A percentile compares a stretch with the other conserved stretches of the same genome.
These are phyloP conservation scores for Garrulus glandarius DNA, from an alignment of 2,797 vertebrate genomes.

Conservation along the genomic window DNA sequence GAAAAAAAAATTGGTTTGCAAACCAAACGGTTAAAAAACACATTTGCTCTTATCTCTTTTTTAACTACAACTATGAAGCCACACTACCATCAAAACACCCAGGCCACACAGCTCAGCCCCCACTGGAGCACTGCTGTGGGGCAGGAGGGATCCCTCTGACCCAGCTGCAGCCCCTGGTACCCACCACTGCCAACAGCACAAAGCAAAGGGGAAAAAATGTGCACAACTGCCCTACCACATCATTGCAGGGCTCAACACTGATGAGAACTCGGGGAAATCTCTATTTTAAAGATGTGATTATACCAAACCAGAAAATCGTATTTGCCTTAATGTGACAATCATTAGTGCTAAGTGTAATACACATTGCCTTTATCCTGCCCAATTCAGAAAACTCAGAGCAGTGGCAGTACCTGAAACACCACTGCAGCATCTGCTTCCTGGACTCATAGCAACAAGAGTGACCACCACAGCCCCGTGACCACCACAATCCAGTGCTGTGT, in stretches of 20 bases:
- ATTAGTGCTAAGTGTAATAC: not conserved
- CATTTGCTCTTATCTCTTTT: not conserved
- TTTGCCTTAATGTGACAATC: not conserved
- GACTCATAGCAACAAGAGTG: not conserved
- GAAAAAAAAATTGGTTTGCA: not conserved
- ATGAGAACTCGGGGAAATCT: fast-evolving
- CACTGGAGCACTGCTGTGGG: too few species aligned
- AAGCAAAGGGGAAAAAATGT: fast-evolving
- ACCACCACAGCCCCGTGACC: not conserved
- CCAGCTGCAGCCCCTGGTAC: not conserved
- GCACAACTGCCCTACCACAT: too few species aligned
- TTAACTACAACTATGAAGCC: not conserved
- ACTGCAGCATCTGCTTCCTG: not conserved
- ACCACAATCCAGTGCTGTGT: fast-evolving
- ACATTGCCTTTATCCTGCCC: not conserved
- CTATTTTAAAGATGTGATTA: not conserved
- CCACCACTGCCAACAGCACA: not conserved
- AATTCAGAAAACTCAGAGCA: not conserved
- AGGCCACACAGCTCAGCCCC: not conserved
- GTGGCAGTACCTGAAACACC: not conserved
- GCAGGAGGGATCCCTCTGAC: not conserved
- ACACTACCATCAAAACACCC: not conserved
- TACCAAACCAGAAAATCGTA: not conserved
- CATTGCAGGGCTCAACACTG: not conserved
- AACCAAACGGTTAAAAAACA: not conserved